phyloP scores from a whole-genome alignment of 2,888 invertebrate species.

The Copidosoma aretas region DNA sequence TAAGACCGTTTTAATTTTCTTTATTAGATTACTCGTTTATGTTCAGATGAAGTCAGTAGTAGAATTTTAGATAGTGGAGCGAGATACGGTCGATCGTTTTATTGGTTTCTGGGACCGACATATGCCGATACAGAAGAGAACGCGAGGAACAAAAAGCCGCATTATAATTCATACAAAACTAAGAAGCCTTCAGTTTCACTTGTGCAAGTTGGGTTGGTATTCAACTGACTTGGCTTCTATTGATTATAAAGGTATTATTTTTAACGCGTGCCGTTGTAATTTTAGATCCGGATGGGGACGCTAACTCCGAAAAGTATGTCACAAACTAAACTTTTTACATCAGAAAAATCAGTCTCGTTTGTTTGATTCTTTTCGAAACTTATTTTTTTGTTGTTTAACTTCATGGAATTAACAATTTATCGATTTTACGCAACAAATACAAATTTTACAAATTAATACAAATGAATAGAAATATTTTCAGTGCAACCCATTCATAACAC shows the following conservation, averaged over 20 bases:
- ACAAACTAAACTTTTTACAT: too few species aligned
- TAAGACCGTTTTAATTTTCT: too few species aligned
- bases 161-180: slow-evolving; percentile 7
- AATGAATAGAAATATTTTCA: too few species aligned
- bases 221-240: not conserved
- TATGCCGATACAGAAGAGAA: slow-evolving; percentile 44
- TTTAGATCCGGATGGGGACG: slow-evolving; percentile 51
- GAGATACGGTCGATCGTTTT: slow-evolving; percentile 40
- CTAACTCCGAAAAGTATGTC: too few species aligned
- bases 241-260: not conserved
- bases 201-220: slow-evolving; percentile 43
- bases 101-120: slow-evolving; percentile 46
- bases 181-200: slow-evolving; percentile 44
- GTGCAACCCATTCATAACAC: too few species aligned
- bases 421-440: too few species aligned
- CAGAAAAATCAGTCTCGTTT: too few species aligned
- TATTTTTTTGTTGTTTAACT: too few species aligned
- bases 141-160: slow-evolving; percentile 32
- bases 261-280: slow-evolving; percentile 2
- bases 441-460: too few species aligned
- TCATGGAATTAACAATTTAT: too few species aligned
- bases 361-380: too few species aligned
- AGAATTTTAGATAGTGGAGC: slow-evolving; percentile 37
- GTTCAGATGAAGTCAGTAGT: slow-evolving; percentile 39
- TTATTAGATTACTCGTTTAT: too few species aligned